Conservation (phyloP, 2,797 vertebrate genomes). For the Sitta carolinensis region DNA sequence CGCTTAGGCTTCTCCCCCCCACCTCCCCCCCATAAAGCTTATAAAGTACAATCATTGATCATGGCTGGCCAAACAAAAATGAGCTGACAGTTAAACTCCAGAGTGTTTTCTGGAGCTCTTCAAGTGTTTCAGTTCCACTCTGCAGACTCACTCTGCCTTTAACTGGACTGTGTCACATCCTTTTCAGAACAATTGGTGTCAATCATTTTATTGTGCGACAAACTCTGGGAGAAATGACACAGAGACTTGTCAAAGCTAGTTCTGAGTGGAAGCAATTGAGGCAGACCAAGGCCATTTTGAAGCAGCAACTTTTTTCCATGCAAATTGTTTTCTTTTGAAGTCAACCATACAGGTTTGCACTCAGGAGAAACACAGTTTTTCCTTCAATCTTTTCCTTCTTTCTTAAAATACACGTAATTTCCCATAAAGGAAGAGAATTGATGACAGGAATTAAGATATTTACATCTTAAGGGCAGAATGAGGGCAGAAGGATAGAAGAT, state of each 20-base stretch:
- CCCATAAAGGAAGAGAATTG: neutral
- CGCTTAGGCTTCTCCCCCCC: neutral
- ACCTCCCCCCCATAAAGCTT: neutral
- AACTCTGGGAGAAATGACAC: neutral
- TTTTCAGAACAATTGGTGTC: constrained; percentile 18
- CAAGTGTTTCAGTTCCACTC: constrained; percentile 47
- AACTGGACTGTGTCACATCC: neutral
- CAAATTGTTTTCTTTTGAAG: neutral
- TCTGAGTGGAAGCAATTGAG: neutral
- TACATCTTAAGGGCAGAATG: neutral
- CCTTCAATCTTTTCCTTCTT: neutral
- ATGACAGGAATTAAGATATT: neutral
- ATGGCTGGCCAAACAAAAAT: constrained; percentile 56
- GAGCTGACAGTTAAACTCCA: constrained; percentile 36
- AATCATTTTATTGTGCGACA: neutral
- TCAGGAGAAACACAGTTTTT: neutral
- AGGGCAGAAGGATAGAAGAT: neutral
- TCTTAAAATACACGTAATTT: neutral
- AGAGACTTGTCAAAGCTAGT: neutral
- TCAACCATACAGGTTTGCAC: neutral
- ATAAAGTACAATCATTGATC: neutral
- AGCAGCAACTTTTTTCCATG: neutral
- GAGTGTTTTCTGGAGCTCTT: constrained; percentile 18
- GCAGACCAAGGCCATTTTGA: neutral
- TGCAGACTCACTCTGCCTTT: constrained; percentile 3